Base-by-base conservation (phyloP, 2,113 vertebrate species). In the Cathartes aura region DNA sequence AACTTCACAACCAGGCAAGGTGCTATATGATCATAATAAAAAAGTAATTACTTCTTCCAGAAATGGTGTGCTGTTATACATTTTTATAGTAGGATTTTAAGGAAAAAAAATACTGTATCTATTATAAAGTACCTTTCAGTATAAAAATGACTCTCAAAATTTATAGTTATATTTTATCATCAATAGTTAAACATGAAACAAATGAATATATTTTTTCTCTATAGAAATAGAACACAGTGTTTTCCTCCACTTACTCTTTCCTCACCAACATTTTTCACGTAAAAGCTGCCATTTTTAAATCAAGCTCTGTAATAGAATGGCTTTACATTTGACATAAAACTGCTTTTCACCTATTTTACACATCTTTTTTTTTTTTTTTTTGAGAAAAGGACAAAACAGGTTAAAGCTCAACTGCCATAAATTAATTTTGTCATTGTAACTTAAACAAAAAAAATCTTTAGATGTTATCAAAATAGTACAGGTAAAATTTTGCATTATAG, bases 1-100 rank as follows among this genome's bases (percentile, higher is more conserved):
- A 89, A 58, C 40, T 78, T 92, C 55, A 70, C 22, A 83, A 23
- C 15, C 42, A 76, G 43, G 50, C n/a, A 90, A 88, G 24, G 24
- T 92, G 24, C 48, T 83, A 66, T 70, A 90, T 42, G 63, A 89
- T 90, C 53, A 50, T 62, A 80, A 83, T 90, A 87, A 95, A 95
- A 95, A 89, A 53, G 12, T 62, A 92, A 93, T 89, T 93, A 58
- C 66, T 90, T 70, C 23, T 78, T 59, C 71, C 62, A 92, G 62
- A 83, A 93, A 53, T 53, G 6, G 4, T 55, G 26, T 42, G 13
- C 30, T 92, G 36, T 19, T 92, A 38, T 81, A 86, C 19, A 73
- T 83, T 92, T 93, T 96, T 76, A 80, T 64, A 40, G 30, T 43
- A 40, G 10, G 16, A 73, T 73, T 92, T 94, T 76, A 89, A 74